Conservation (phyloP, 2,113 vertebrate genomes). For the Tyto alba region DNA sequence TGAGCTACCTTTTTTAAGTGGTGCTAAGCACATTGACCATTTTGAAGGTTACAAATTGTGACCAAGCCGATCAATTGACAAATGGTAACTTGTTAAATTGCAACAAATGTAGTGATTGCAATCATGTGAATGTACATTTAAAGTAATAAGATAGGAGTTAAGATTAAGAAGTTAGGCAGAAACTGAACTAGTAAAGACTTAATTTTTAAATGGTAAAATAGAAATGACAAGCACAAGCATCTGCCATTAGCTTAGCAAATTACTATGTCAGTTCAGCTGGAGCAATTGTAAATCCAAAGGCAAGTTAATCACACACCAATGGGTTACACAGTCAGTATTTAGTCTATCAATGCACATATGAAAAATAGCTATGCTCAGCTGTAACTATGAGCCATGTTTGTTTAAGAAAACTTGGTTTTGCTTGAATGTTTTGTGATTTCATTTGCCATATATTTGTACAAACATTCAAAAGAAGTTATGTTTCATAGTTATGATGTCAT, state of each 20-base stretch:
- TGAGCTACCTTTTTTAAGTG: neutral
- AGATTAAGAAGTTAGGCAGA: neutral
- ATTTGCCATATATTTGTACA: neutral
- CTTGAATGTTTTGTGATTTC: neutral
- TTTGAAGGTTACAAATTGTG: neutral
- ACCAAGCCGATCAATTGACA: neutral
- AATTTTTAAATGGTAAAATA: neutral
- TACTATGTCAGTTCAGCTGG: neutral
- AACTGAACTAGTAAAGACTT: neutral
- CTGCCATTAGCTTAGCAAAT: neutral
- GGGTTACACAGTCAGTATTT: neutral
- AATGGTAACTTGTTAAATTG: neutral
- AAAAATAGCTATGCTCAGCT: neutral
- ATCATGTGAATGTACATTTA: neutral
- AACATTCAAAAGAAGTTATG: neutral
- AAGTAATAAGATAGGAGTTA: neutral
- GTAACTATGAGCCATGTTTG: rapidly evolving
- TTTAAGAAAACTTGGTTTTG: neutral
- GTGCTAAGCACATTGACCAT: neutral
- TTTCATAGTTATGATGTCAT: neutral
- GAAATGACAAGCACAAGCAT: neutral
- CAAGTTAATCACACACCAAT: neutral
- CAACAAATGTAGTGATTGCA: neutral
- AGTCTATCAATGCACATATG: neutral
- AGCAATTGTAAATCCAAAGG: neutral